phyloP scores from a whole-genome alignment of 2,888 invertebrate species.

The Drosophila barbarae region DNA sequence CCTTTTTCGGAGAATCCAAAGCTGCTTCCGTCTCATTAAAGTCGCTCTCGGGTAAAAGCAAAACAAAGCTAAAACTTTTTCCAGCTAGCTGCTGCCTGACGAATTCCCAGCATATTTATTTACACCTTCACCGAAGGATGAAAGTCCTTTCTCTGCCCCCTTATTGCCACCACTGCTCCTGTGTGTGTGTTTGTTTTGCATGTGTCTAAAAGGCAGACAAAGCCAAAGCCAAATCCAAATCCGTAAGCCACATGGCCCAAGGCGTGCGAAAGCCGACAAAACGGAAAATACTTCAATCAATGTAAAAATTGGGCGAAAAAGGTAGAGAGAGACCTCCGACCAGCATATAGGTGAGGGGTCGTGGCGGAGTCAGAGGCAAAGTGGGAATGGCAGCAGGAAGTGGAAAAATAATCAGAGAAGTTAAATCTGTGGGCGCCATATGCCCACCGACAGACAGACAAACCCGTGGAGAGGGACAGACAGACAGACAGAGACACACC shows the following conservation, averaged over 20 bases:
- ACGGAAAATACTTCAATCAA: conserved; percentile 73
- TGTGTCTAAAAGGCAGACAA: conserved; percentile 66
- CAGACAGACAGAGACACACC: conserved; percentile 41
- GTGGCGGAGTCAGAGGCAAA: neutral
- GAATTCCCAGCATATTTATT: conserved; percentile 71
- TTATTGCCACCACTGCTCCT: neutral
- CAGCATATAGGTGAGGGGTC: conserved; percentile 13
- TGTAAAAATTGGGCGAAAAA: conserved; percentile 59
- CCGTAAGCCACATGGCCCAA: conserved; percentile 65
- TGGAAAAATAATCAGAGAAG: conserved; percentile 69
- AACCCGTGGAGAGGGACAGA: conserved; percentile 26
- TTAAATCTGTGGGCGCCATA: conserved; percentile 65
- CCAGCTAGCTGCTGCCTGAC: conserved; percentile 48
- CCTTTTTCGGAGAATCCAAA: conserved; percentile 49
- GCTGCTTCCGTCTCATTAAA: conserved; percentile 73
- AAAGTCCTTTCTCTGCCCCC: conserved; percentile 7
- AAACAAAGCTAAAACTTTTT: conserved; percentile 37
- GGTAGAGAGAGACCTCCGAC: conserved; percentile 18
- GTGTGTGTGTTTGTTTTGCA: conserved; percentile 61
- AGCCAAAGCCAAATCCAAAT: conserved; percentile 46
- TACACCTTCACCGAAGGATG: conserved; percentile 62
- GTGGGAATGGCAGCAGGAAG: conserved; percentile 45
- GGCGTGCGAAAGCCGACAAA: conserved; percentile 65
- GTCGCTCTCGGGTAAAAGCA: conserved; percentile 29
- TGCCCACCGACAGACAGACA: conserved; percentile 31